These are phyloP conservation scores for Malacosoma neustria DNA, from an alignment of 2,888 invertebrate genomes.

Conservation along the genomic window DNA sequence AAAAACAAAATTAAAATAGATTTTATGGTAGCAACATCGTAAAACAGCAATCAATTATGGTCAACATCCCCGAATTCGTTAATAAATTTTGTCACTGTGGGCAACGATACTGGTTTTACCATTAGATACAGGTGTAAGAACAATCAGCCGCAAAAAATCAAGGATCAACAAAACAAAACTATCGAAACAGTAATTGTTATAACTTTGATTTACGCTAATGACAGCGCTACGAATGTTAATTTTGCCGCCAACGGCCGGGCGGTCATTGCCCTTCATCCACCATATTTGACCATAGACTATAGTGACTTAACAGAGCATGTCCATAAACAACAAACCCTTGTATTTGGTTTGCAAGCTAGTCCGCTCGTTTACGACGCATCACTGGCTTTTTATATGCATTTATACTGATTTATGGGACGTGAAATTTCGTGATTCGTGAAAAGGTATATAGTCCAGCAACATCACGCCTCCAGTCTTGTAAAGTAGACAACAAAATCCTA, in stretches of 20 bases:
- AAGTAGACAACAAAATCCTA: too few species aligned
- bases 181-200: not conserved
- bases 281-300: constrained; percentile 50
- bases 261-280: constrained; percentile 42
- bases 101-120: too few species aligned
- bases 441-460: not conserved
- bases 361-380: constrained; percentile 30
- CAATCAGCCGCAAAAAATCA: too few species aligned
- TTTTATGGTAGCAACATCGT: too few species aligned
- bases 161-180: not conserved
- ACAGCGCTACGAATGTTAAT: constrained; percentile 33
- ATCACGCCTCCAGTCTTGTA: not conserved
- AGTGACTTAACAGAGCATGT: constrained; percentile 51
- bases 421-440: not conserved
- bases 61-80: too few species aligned
- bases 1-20: too few species aligned
- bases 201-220: not conserved
- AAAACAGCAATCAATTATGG: too few species aligned
- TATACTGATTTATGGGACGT: constrained; percentile 3
- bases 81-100: too few species aligned
- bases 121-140: too few species aligned
- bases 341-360: constrained; percentile 33
- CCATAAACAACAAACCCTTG: constrained; percentile 43
- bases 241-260: constrained; percentile 35
- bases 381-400: constrained; percentile 34